Evolutionary conservation across 2,888 invertebrate genomes (phyloP), one percentile per base, ranked within the genome.

Genomic region (Tupiocoris notatus): DNA sequence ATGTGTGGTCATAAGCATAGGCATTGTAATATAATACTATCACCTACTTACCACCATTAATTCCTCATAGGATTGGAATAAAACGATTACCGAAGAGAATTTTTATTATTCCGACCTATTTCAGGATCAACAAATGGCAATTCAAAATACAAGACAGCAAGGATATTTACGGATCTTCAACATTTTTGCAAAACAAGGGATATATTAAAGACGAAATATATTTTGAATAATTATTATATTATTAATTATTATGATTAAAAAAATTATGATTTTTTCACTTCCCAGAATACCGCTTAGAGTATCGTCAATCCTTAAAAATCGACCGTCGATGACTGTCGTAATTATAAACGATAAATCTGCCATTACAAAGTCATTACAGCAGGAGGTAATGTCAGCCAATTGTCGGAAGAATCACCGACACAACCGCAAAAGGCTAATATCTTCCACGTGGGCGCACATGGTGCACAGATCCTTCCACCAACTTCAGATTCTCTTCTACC

Each of bases 11-110:
- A 77, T 79, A 79, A 77, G 79, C 79, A 75, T 78, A 78, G 78
- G 77, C 68, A 67, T 79, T 79, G 79, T 79, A 79, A 79, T 79
- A 79, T 79, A 79, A 68, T 79, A 79, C 73, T 78, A 77, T 74
- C 74, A 73, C 12, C 39, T 39, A 39, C 12, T 39, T 39, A 39
- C 39, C 39, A 39, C n/a, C 20, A 59, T 18, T n/a, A 59, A 59
- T 59, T 59, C 59, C 59, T 59, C 59, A 17, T 59, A 59, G 59
- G 16, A 59, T 59, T 20, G 59, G 59, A 59, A 39, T 39, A 39
- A 39, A 39, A 39, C 39, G 39, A 39, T 59, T 59, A 59, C 59
- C 3, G 20, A 59, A 20, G 20, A 20, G 6, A 20, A 59, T 59
- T 12, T 56, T 56, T 56, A 56, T 12, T 56, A 16, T 16, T 16